phyloP scores from a whole-genome alignment of 2,888 invertebrate species.

The Drosophila anomelani region DNA sequence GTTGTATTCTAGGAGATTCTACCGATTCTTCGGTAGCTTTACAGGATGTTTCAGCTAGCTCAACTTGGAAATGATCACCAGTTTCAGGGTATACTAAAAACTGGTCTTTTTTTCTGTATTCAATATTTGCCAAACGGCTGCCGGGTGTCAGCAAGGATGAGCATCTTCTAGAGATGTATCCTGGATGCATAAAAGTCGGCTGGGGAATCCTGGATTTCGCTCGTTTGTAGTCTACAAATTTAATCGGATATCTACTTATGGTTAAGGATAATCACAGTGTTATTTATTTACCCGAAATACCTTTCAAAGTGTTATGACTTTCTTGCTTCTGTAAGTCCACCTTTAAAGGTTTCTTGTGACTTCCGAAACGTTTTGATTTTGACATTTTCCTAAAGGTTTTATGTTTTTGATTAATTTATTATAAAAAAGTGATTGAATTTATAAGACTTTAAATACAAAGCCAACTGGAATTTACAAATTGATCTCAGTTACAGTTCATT shows the following conservation, averaged over 20 bases:
- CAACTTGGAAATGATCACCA: neutral
- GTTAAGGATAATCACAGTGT: neutral
- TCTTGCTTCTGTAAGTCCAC: no score
- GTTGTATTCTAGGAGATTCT: neutral
- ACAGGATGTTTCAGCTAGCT: neutral
- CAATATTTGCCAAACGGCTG: no score
- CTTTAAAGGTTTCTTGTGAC: no score
- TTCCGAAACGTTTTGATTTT: neutral
- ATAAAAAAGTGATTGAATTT: no score
- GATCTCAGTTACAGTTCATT: no score
- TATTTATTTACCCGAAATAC: neutral
- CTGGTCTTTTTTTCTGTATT: neutral
- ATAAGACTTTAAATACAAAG: neutral
- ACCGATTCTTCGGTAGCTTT: neutral
- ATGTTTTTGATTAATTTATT: neutral
- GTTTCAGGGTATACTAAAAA: neutral
- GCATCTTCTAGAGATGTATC: neutral
- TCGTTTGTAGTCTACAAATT: neutral
- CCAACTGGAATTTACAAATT: neutral
- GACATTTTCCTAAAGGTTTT: constrained; percentile 1
- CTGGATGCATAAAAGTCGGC: neutral
- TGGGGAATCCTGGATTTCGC: neutral
- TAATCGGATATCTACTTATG: neutral
- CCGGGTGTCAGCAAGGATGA: no score
- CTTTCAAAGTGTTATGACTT: no score